A percentile compares a stretch with the other conserved stretches of the same genome.
Evolutionary conservation across 2,797 vertebrate species (phyloP).

Genomic region (Eremophila alpestris): DNA sequence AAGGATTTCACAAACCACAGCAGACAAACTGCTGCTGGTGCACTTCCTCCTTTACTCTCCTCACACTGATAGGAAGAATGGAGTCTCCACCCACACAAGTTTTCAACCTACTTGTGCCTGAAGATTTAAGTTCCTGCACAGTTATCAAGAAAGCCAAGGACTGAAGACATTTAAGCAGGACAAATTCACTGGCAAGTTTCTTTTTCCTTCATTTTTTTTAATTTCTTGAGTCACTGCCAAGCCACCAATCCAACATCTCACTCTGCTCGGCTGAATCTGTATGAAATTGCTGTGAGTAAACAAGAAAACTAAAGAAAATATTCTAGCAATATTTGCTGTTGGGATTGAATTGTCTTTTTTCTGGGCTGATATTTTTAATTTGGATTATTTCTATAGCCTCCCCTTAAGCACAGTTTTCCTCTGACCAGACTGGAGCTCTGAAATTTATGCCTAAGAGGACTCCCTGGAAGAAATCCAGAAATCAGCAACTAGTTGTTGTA

Average conservation of each 20-base stretch:
- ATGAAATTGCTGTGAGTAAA: neutral
- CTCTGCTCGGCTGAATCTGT: neutral
- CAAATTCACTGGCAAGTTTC: neutral
- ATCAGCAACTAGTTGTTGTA: neutral
- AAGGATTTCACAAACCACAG: neutral
- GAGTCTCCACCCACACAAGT: neutral
- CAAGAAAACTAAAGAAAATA: neutral
- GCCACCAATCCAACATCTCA: neutral
- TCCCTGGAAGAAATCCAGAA: neutral
- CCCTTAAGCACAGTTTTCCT: neutral
- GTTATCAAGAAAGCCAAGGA: neutral
- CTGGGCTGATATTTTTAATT: neutral
- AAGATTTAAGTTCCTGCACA: neutral
- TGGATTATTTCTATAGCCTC: neutral
- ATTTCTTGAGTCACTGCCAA: neutral
- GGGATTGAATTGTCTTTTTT: neutral
- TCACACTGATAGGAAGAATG: neutral
- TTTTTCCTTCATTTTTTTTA: neutral
- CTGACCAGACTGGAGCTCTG: neutral
- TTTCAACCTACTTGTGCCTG: neutral
- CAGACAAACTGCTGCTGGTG: neutral
- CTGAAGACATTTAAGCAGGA: neutral
- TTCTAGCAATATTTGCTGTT: neutral
- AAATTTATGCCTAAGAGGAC: neutral
- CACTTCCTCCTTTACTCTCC: neutral